Conservation (phyloP, 2,888 invertebrate genomes). For the Mythimna impura region DNA sequence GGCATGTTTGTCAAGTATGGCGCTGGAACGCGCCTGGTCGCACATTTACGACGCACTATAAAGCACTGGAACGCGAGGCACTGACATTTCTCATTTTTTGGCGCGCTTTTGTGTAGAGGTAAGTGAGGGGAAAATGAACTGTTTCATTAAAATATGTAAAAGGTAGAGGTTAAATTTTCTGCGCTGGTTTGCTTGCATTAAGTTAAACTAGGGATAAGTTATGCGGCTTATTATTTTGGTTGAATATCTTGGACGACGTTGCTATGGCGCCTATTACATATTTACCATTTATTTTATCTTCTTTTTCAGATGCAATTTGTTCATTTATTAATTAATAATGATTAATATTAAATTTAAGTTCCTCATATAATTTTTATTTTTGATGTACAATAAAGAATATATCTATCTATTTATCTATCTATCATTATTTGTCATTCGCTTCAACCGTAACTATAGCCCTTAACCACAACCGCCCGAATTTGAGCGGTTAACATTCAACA, state of each 20-base stretch:
- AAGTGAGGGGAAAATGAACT: conserved; percentile 65
- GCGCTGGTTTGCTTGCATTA: not conserved
- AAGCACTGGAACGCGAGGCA: conserved; percentile 58
- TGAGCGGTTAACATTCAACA: too few species aligned
- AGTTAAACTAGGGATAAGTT: conserved; percentile 6
- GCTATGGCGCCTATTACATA: not conserved
- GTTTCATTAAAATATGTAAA: conserved; percentile 57
- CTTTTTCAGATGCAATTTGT: not conserved
- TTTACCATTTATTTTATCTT: not conserved
- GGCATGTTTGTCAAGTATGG: conserved; percentile 77
- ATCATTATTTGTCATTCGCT: too few species aligned
- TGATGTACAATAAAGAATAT: too few species aligned
- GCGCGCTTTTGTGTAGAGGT: conserved; percentile 47
- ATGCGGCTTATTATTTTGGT: conserved; percentile 12
- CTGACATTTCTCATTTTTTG: conserved; percentile 59
- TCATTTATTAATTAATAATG: too few species aligned
- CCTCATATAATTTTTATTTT: too few species aligned
- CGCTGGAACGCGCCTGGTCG: conserved; percentile 58
- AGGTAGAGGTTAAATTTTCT: conserved; percentile 22
- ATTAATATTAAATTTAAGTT: too few species aligned
- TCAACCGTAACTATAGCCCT: too few species aligned
- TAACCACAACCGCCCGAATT: too few species aligned
- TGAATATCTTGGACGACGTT: not conserved
- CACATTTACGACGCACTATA: conserved; percentile 60
- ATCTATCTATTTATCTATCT: too few species aligned